These are phyloP conservation scores for Thymelicus sylvestris DNA, from an alignment of 2,888 invertebrate species.

Conservation along the genomic window DNA sequence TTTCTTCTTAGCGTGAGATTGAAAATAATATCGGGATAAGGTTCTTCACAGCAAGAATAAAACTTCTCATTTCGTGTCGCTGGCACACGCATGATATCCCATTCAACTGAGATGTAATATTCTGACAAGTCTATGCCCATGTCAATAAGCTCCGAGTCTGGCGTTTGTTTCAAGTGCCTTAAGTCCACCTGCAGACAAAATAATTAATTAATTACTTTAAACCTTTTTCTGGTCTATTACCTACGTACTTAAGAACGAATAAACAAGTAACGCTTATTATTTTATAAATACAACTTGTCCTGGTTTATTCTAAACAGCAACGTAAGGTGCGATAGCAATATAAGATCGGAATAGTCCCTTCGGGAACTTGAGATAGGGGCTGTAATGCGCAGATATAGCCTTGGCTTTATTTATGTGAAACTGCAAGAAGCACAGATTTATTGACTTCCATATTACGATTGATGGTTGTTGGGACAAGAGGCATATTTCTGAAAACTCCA, in stretches of 20 bases:
- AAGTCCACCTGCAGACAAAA: conserved; percentile 90
- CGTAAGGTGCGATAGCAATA: conserved; percentile 48
- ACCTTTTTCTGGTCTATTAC: not conserved
- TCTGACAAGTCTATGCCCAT: conserved; percentile 96
- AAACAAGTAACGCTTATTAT: not conserved
- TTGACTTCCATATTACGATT: conserved; percentile 68
- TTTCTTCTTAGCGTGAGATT: conserved; percentile 97
- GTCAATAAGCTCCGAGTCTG: conserved; percentile 94
- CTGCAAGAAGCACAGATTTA: conserved; percentile 70
- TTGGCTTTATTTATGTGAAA: conserved; percentile 68
- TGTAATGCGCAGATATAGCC: conserved; percentile 60
- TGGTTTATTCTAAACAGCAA: conserved; percentile 41
- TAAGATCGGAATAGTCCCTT: conserved; percentile 55
- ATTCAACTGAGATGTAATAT: conserved; percentile 98
- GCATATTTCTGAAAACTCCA: conserved; percentile 61
- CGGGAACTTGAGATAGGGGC: conserved; percentile 63
- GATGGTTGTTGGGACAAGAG: conserved; percentile 58
- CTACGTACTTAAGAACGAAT: not conserved
- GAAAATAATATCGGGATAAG: conserved; percentile 98
- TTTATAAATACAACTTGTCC: conserved; percentile 1
- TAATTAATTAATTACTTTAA: not conserved
- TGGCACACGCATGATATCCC: conserved; percentile 98
- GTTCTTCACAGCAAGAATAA: conserved; percentile 98
- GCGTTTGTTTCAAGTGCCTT: conserved; percentile 93
- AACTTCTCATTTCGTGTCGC: conserved; percentile 95